phyloP scores from a whole-genome alignment of 2,113 vertebrate species.

The Centropristis striata region DNA sequence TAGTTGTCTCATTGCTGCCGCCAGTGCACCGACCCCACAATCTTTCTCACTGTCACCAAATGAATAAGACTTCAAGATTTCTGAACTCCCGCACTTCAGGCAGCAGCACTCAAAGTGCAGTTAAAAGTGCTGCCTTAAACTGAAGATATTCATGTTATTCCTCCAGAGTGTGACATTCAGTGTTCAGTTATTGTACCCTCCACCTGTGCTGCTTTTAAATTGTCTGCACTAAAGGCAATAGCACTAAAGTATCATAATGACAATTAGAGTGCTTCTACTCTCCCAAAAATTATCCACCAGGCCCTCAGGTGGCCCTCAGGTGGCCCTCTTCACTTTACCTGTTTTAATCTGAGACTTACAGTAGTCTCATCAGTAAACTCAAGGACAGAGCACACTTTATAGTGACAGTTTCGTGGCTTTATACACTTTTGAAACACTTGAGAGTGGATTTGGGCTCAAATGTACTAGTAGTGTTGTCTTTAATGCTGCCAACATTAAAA shows the following conservation, averaged over 20 bases:
- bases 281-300: conserved; percentile 10
- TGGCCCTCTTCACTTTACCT: neutral
- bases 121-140: conserved; percentile 22
- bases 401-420: neutral
- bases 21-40: neutral
- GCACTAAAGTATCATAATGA: conserved; percentile 4
- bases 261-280: conserved; percentile 27
- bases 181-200: conserved; percentile 21
- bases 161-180: neutral
- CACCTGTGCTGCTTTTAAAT: conserved; percentile 27
- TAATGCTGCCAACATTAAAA: neutral
- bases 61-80: neutral
- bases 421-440: neutral
- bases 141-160: conserved; percentile 18
- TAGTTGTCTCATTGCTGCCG: neutral
- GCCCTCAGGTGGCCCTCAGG: conserved; percentile 29
- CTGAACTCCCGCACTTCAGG: conserved; percentile 8
- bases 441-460: neutral
- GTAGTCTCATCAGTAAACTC: neutral
- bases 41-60: neutral
- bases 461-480: neutral
- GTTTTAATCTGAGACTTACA: neutral
- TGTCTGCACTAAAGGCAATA: conserved; percentile 26
- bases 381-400: neutral
- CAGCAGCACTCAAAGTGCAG: neutral